Evolutionary conservation across 2,797 vertebrate genomes (phyloP), one percentile per base, ranked within the genome.

Genomic region (Ispidina lecontei): DNA sequence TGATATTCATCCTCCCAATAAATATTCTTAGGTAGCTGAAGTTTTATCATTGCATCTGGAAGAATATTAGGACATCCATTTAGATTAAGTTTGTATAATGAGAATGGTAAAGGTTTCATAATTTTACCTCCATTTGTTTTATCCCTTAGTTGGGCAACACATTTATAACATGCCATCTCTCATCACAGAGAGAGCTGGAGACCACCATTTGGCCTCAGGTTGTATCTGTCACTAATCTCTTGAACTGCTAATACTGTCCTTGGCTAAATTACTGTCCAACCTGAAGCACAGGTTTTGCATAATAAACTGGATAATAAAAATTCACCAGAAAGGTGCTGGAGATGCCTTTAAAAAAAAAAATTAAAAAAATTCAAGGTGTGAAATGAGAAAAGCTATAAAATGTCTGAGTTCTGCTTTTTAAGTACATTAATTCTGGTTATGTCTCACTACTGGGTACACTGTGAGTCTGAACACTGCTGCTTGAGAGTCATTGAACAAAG

Each of bases 1-100:
- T 95, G 92, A 75, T 88, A 93, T 93, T 97, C 90, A 95, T 96
- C 77, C 54, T 94, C 41, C 63, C 94, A 97, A 91, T 97, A 96
- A 96, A 95, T 95, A 93, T 96, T 94, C 90, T 89, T 85, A 96
- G 95, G 84, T 96, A 74, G 96, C 41, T 96, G 86, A 85, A 94
- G 90, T 79, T 96, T 96, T 97, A 95, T 95, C 87, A 76, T 29
- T 60, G 80, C 92, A 90, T 88, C 91, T 88, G 87, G 73, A 90
- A 95, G 77, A 94, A 94, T 90, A 94, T 97, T 96, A 95, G 91
- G 75, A 87, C 87, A 79, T 96, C 65, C 60, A 55, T 96, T 96
- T 96, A 93, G 82, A 94, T 96, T 96, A 94, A 92, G 86, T 94
- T 96, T 93, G 87, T 82, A 83, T 96, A 96, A 95, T 59, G 71